Evolutionary conservation across 2,888 invertebrate genomes (phyloP).

Genomic region (Rapana venosa): DNA sequence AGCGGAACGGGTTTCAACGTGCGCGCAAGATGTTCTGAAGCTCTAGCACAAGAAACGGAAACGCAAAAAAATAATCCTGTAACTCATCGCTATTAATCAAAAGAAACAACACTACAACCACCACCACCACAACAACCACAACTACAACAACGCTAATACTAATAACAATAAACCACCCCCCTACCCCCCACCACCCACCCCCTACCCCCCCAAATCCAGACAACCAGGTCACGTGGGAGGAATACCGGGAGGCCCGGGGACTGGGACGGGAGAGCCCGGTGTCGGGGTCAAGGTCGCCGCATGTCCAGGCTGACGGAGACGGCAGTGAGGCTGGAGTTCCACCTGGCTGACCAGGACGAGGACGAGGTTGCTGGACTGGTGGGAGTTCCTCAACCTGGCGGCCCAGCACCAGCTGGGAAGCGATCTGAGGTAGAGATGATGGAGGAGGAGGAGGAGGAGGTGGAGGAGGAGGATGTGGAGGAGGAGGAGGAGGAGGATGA

Average conservation of each 20-base stretch:
- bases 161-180: too few species aligned
- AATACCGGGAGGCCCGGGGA: conserved; percentile 42
- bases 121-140: too few species aligned
- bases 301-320: conserved; percentile 48
- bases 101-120: too few species aligned
- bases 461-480: too few species aligned
- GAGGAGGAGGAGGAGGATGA: too few species aligned
- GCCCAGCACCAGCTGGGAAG: conserved; percentile 55
- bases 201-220: conserved; percentile 40
- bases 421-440: conserved; percentile 53
- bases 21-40: too few species aligned
- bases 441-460: too few species aligned
- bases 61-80: too few species aligned
- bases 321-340: conserved; percentile 53
- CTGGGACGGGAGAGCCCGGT: conserved; percentile 1
- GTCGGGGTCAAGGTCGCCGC: neutral
- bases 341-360: conserved; percentile 59
- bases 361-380: conserved; percentile 63
- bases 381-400: conserved; percentile 67
- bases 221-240: conserved; percentile 50
- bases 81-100: too few species aligned
- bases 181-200: neutral
- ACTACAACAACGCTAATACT: too few species aligned
- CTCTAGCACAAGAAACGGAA: too few species aligned
- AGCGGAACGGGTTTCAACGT: too few species aligned